Conservation (phyloP, 2,888 invertebrate species). For the Orthonevra nobilis region DNA sequence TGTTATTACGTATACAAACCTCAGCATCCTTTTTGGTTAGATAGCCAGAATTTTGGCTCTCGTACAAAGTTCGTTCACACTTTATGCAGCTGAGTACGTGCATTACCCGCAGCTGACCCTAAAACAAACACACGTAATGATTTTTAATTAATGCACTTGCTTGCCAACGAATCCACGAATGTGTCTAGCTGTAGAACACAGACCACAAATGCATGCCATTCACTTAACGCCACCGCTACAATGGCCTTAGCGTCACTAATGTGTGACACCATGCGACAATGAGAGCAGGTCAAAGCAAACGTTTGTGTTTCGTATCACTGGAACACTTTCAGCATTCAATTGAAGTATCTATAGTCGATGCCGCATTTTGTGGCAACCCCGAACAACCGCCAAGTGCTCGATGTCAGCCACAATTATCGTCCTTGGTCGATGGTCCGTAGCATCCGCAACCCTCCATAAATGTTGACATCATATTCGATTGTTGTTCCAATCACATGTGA, state of each 20-base stretch:
- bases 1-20: too few relatives aligned
- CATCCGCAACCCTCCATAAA: not conserved
- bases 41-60: too few relatives aligned
- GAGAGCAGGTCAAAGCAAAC: conserved; percentile 12
- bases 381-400: conserved; percentile 24
- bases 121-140: not conserved
- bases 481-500: too few relatives aligned
- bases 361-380: conserved; percentile 1
- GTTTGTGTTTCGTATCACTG: not conserved
- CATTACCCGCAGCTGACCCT: not conserved
- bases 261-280: not conserved
- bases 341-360: conserved; percentile 27
- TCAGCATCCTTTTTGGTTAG: too few relatives aligned
- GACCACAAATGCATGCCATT: conserved; percentile 9
- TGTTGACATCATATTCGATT: conserved; percentile 8
- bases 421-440: not conserved
- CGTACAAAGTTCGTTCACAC: too few relatives aligned
- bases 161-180: not conserved
- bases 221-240: conserved; percentile 12
- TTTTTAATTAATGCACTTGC: conserved; percentile 13
- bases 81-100: not conserved
- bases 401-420: conserved; percentile 32
- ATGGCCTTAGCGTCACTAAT: not conserved
- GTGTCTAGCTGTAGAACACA: too few relatives aligned
- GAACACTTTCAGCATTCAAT: conserved; percentile 22